Evolutionary conservation across 1,140 invertebrate genomes (phyloP), one percentile per base, ranked within the genome.

Genomic region (Danaus plexippus): DNA sequence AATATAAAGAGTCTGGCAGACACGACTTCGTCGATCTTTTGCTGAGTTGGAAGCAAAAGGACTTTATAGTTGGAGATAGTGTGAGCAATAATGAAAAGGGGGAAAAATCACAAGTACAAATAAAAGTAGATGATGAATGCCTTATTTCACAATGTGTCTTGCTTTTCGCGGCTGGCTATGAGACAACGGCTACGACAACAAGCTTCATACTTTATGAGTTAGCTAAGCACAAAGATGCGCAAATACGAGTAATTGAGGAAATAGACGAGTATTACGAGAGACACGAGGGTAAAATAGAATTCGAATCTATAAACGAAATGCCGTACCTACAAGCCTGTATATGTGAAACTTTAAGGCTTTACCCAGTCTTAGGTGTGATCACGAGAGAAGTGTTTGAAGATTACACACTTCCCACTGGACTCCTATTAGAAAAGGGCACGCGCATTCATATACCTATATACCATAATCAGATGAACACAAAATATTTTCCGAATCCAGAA

Each of bases 21-120:
- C 56, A 72, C 11, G 67, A 72, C 41, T 72, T 72, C 11, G 44
- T 72, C 0, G 70, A 72, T 57, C 54, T 69, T n/a, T 8, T 69
- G 11, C 47, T 69, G 9, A 60, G 18, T 32, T 64, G 66, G 47
- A 69, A 57, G 42, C 44, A 57, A 12, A 59, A 66, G 6, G 50
- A 61, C 9, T 57, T 45, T 13, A 47, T 69, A 42, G 46, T 18
- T n/a, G 64, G 67, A 32, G 54, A 67, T 41, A 65, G 56, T 9
- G 41, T 63, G 22, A 57, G 41, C 13, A 59, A 61, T 47, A 22
- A 47, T 8, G 50, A 54, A 43, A 54, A 54, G 9, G 59, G 52
- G 8, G 57, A 56, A 6, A 61, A 43, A 9, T 47, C 55, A 12
- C 48, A 7, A 2, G 43, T 62, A 1, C 54, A 43, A 8, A 32